These are phyloP conservation scores for Ctenopoma kingsleyae DNA, from an alignment of 2,797 vertebrate genomes.

Conservation along the genomic window DNA sequence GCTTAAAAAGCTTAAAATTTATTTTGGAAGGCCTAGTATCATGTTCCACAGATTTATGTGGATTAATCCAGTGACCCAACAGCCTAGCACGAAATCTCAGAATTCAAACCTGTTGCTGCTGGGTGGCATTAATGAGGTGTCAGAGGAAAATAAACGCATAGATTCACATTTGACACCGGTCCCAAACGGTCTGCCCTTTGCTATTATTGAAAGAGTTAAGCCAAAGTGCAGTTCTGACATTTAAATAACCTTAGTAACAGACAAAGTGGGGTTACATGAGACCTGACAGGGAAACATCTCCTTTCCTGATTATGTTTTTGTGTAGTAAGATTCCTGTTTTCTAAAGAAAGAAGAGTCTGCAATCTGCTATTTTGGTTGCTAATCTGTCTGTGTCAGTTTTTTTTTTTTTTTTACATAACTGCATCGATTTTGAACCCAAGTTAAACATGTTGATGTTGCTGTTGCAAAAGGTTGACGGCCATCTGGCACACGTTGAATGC, in stretches of 20 bases:
- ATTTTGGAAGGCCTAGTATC: conserved; percentile 45
- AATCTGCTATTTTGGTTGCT: conserved; percentile 51
- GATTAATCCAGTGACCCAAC: conserved; percentile 74
- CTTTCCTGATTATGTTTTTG: conserved; percentile 19
- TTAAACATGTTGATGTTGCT: conserved; percentile 71
- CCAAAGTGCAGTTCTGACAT: conserved; percentile 32
- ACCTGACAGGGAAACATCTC: conserved; percentile 15
- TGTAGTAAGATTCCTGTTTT: conserved; percentile 34
- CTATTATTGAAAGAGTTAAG: conserved; percentile 33
- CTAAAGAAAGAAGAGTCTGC: conserved; percentile 28
- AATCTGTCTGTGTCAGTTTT: conserved; percentile 69
- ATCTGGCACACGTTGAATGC: conserved; percentile 72
- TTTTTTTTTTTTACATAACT: conserved; percentile 53
- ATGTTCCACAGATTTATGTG: conserved; percentile 36
- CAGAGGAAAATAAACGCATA: conserved; percentile 33
- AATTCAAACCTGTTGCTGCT: conserved; percentile 48
- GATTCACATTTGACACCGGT: conserved; percentile 43
- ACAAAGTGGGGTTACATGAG: conserved; percentile 14
- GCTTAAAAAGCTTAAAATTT: conserved; percentile 42
- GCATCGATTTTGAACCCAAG: conserved; percentile 65
- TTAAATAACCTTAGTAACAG: conserved; percentile 16
- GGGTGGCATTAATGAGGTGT: conserved; percentile 36
- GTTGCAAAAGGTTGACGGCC: conserved; percentile 62
- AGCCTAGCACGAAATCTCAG: conserved; percentile 33
- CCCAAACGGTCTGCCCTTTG: conserved; percentile 31